phyloP scores from a whole-genome alignment of 2,888 invertebrate species.

The Pandemis corylana region DNA sequence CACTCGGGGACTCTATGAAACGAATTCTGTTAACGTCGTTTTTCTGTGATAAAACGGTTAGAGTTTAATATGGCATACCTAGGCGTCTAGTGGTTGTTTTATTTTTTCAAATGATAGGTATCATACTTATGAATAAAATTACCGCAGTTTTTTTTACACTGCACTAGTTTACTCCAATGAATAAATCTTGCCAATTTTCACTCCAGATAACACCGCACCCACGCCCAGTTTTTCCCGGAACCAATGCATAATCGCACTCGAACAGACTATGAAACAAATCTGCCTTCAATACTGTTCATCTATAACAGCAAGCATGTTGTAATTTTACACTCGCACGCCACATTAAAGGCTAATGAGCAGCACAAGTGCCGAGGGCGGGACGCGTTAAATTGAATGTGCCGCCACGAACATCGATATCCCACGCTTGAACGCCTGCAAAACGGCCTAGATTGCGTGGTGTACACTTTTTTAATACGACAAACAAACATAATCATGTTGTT shows the following conservation, averaged over 20 bases:
- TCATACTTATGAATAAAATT: too few relatives aligned
- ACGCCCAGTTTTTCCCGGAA: background rate
- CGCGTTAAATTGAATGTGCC: constrained; percentile 53
- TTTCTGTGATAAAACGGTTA: too few relatives aligned
- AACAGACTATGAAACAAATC: too few relatives aligned
- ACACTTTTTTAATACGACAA: background rate
- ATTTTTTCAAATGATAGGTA: too few relatives aligned
- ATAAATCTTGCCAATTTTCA: too few relatives aligned
- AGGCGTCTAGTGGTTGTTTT: too few relatives aligned
- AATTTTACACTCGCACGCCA: constrained; percentile 35
- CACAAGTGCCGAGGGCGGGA: constrained; percentile 41
- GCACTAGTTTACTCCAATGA: too few relatives aligned
- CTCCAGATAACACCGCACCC: too few relatives aligned
- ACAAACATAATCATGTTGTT: background rate
- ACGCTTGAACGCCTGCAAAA: constrained; percentile 39
- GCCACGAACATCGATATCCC: constrained; percentile 46
- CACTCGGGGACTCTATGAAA: too few relatives aligned
- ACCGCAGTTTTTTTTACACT: too few relatives aligned
- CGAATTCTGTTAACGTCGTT: too few relatives aligned
- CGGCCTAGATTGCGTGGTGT: constrained; percentile 17
- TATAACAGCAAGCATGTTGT: constrained; percentile 23
- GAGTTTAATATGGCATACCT: too few relatives aligned
- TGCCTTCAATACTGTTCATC: background rate
- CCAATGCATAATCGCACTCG: background rate
- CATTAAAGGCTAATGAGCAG: constrained; percentile 42